Base-by-base conservation (phyloP, 2,888 invertebrate genomes). In the Metallyticus violacea region DNA sequence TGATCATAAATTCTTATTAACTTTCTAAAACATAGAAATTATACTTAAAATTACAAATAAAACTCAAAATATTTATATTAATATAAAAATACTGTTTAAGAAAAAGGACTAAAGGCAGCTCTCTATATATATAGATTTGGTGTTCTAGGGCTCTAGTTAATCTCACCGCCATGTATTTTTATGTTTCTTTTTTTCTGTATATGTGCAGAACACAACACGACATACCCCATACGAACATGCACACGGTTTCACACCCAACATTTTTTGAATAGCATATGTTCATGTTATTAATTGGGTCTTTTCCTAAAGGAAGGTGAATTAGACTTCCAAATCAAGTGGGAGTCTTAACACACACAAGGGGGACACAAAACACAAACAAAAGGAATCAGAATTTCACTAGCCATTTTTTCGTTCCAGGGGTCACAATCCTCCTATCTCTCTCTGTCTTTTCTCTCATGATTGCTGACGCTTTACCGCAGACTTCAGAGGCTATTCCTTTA, bases 371-470 rank as follows among this genome's bases (percentile, higher is more conserved):
- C 40, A 86, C 76, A 88, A 80, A 86, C 76, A 83, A 29, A 85
- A 83, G 77, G 77, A 78, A 77, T 81, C 87, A 87, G 85, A 76
- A 79, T 88, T 88, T 88, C 85, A 86, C 85, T 81, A 86, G 82
- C 78, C 82, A 79, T 89, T 88, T 88, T 89, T 88, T 88, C 88
- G 88, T 90, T 91, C 77, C 91, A 92, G 93, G 93, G 89, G 92
- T 92, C 83, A 92, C 93, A 81, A 92, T 93, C 86, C 90, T 93
- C 84, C 91, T 93, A 86, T 93, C 93, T 6, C 91, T 93, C 88
- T 93, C 93, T 89, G 93, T 93, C 87, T 93, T 93, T 90, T 91
- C 93, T 88, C 91, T 93, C 87, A 92, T 93, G 90, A 93, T 93
- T 77, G 92, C 93, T 28, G 93, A 93, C 89, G 92, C 93, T 85